Evolutionary conservation across 2,113 vertebrate species (phyloP).

Genomic region (Neoarius graeffei): DNA sequence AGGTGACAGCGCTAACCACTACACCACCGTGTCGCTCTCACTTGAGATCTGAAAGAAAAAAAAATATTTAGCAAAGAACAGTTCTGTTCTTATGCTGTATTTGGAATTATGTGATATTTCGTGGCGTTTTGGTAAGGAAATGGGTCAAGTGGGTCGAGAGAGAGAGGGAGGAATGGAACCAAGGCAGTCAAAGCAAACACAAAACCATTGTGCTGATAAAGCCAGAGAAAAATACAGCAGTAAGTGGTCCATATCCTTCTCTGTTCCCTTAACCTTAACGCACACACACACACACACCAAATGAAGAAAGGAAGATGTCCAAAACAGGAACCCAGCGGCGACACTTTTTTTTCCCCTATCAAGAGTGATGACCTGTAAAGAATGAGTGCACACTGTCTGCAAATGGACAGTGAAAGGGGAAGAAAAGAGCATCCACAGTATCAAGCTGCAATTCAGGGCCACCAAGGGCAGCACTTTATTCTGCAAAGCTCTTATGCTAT

Average conservation of each 20-base stretch:
- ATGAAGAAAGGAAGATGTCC: slow-evolving; percentile 7
- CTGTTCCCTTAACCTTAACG: slow-evolving; percentile 18
- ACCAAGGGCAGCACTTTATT: slow-evolving; percentile 38
- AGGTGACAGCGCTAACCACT: no score
- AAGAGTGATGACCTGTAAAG: slow-evolving; percentile 73
- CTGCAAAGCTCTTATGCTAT: slow-evolving; percentile 42
- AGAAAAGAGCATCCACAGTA: slow-evolving; percentile 48
- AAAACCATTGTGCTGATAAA: slow-evolving; percentile 47
- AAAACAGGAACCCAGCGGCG: slow-evolving; percentile 55
- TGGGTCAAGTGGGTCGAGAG: background rate
- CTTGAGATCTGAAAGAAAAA: background rate
- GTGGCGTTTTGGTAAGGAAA: background rate
- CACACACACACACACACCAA: slow-evolving; percentile 19
- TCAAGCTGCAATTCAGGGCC: slow-evolving; percentile 20
- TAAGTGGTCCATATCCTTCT: slow-evolving; percentile 64
- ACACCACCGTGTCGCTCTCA: no score
- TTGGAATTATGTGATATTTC: background rate
- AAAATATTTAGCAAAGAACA: background rate
- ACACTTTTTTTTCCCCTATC: slow-evolving; percentile 58
- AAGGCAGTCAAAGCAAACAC: slow-evolving; percentile 1
- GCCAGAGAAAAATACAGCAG: slow-evolving; percentile 62
- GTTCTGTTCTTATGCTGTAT: background rate
- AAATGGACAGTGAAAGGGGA: slow-evolving; percentile 46
- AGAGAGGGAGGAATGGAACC: background rate
- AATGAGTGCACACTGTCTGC: slow-evolving; percentile 63